phyloP scores from a whole-genome alignment of 2,888 invertebrate species.

The Pandemis heparana region DNA sequence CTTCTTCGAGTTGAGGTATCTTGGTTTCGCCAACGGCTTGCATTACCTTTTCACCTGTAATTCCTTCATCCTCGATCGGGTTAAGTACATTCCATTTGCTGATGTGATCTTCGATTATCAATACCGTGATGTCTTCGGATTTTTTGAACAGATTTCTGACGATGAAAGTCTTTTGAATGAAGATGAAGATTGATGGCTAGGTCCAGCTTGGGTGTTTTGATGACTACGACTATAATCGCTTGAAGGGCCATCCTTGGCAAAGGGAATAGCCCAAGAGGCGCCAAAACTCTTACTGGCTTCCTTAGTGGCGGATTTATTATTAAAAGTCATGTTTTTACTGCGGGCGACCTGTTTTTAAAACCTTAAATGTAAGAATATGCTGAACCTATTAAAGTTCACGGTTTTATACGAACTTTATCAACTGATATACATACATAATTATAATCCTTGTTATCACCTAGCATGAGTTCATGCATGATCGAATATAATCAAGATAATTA shows the following conservation, averaged over 20 bases:
- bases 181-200: neutral
- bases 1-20: neutral
- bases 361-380: neutral
- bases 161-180: neutral
- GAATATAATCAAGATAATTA: neutral
- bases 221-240: neutral
- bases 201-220: neutral
- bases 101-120: neutral
- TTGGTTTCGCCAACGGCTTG: neutral
- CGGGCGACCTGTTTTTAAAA: neutral
- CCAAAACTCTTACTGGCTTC: neutral
- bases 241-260: neutral
- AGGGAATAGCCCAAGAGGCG: neutral
- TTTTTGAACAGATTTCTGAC: neutral
- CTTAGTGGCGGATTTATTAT: neutral
- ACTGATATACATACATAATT: no score
- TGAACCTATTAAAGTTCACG: neutral
- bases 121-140: neutral
- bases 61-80: neutral
- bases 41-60: neutral
- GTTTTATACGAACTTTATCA: neutral
- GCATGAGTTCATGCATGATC: neutral
- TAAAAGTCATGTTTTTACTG: neutral
- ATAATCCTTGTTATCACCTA: no score
- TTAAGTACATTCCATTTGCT: neutral